Evolutionary conservation across 92 coral and sea anemone genomes (phyloP), one percentile per base, ranked within the genome.

Genomic region (Chrysogorgia sp.): DNA sequence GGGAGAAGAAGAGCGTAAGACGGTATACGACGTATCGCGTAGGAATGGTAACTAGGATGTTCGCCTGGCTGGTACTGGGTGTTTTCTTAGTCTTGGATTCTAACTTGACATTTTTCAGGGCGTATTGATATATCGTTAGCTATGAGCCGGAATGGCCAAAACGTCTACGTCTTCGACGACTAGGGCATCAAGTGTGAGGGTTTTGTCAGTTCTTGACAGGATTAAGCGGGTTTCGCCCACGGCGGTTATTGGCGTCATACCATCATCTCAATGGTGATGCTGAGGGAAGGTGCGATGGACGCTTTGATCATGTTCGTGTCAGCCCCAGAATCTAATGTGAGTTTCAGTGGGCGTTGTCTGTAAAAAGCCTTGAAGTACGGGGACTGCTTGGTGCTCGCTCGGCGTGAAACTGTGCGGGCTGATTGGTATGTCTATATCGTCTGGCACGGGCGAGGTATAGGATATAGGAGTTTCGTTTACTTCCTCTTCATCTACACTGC

Each of bases 1-100:
- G 21, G 41, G 87, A 68, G 0, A 56, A 91, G 34, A 89, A 70
- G 9, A 86, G 78, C 86, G 30, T 83, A 56, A n/a, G n/a, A n/a
- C n/a, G n/a, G n/a, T 41, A 85, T 84, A 29, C 81, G 71, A 9
- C 79, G 81, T 29, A 85, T 84, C 15, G 88, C 66, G 13, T 81
- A 50, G 80, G 59, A 56, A 29, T 34, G 48, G 0, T 45, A 10
- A 31, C 21, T 30, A 32, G 68, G 28, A 57, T 8, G 31, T 17
- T n/a, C 30, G 29, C 31, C 14, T 28, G 87, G 83, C 29, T 90
- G 86, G 53, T 83, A 86, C 13, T 25, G 7, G 26, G 20, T 47
- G 40, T 41, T 61, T 25, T 53, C 17, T 2, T 15, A 2, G 45
- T 50, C 61, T 10, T 50, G 50, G 17, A 65, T 19, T 13, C 31